Evolutionary conservation across 2,888 invertebrate species (phyloP), one percentile per base, ranked within the genome.

Genomic region (Sthenelais limicola): DNA sequence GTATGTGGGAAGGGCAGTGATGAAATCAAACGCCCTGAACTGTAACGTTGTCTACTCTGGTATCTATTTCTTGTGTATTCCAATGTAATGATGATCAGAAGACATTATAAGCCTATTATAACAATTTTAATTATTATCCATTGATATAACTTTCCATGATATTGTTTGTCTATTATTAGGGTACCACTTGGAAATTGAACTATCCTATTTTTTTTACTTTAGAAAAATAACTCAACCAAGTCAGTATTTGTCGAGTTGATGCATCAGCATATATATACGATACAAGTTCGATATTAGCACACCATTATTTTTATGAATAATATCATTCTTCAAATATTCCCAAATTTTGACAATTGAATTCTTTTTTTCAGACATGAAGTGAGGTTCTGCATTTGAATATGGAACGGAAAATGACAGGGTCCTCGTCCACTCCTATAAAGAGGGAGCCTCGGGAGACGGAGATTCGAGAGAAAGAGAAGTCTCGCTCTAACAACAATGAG

Each of bases 401-500:
- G 62, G 62, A 62, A 12, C 35, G 21, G 9, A 35, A 35, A 18
- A 38, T 62, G 38, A 62, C 62, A 24, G 62, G 62, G 38, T 62
- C 62, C 15, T 9, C 38, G 62, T 62, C 62, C 5, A 38, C 62
- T 28, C 43, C 62, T 43, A 62, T 62, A 24, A 62, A 62, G 28
- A 35, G 43, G 62, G 62, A 62, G 62, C 38, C 24, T 43, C 21
- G 28, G 62, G 62, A 62, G 26, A 38, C 35, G 62, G 62, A 62
- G 38, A 35, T 62, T 43, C 35, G 24, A 43, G 38, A 38, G 38
- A 62, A 62, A 43, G 62, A 62, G 26, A 15, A n/a, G n/a, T 15
- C 62, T 12, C 35, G 38, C 38, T 62, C 62, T 9, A 62, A 62
- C 62, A 62, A 62, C 62, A 62, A 62, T 62, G 62, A 62, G n/a